phyloP scores from a whole-genome alignment of 2,797 vertebrate species.

The Tragopan temminckii region DNA sequence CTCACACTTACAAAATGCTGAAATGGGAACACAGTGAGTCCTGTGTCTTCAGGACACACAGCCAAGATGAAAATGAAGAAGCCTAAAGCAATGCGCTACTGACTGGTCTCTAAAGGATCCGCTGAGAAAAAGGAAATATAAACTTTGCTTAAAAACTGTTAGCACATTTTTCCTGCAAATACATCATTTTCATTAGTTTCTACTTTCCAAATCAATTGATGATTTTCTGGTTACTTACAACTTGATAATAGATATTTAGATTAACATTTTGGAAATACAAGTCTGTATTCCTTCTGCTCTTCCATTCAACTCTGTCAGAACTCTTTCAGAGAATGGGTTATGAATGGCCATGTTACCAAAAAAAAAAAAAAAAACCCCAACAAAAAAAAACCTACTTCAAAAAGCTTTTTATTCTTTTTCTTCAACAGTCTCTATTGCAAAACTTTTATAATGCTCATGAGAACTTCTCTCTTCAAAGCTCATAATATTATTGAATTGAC shows the following conservation, averaged over 20 bases:
- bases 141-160: neutral
- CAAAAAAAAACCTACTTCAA: neutral
- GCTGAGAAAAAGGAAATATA: neutral
- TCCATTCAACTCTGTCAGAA: neutral
- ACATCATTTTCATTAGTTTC: neutral
- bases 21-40: neutral
- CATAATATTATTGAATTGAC: neutral
- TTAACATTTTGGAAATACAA: neutral
- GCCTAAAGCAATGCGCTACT: neutral
- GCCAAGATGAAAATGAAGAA: neutral
- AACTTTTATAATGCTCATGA: neutral
- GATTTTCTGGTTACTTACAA: neutral
- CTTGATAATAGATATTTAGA: neutral
- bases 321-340: neutral
- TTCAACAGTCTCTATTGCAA: constrained; percentile 2
- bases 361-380: no score
- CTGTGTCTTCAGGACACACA: neutral
- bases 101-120: neutral
- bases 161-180: neutral
- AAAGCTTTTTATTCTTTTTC: constrained; percentile 17
- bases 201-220: neutral
- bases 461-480: neutral
- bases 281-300: neutral
- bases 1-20: neutral
- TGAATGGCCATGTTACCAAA: neutral